A percentile compares a stretch with the other conserved stretches of the same genome.
Evolutionary conservation across 2,113 vertebrate species (phyloP).

Genomic region (Polypterus senegalus): DNA sequence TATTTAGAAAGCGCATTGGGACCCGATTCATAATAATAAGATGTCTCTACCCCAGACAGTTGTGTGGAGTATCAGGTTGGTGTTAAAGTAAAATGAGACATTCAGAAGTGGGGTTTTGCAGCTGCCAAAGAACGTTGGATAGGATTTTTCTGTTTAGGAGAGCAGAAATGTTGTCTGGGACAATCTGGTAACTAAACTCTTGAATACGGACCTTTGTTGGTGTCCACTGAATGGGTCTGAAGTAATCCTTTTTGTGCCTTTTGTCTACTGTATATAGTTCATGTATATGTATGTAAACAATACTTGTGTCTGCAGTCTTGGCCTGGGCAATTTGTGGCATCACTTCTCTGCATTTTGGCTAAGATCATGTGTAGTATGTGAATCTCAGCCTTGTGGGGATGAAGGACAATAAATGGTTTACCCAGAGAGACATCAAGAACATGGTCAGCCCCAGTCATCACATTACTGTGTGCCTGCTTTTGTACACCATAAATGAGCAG

Average conservation of each 20-base stretch:
- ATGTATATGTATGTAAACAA: too few species aligned
- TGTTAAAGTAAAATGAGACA: background rate
- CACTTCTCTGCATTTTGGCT: too few species aligned
- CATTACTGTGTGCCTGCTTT: constrained; percentile 62
- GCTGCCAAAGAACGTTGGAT: background rate
- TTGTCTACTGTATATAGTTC: too few species aligned
- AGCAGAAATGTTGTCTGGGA: too few species aligned
- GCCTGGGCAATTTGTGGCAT: too few species aligned
- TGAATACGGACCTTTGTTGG: too few species aligned
- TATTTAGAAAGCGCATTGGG: background rate
- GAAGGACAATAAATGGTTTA: constrained; percentile 62
- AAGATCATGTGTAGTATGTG: constrained; percentile 3
- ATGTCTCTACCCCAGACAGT: background rate
- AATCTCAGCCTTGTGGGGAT: constrained; percentile 49
- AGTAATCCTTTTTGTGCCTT: too few species aligned
- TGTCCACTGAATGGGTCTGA: too few species aligned
- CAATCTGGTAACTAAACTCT: too few species aligned
- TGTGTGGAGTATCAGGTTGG: background rate
- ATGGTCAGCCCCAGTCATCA: constrained; percentile 33
- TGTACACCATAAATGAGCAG: constrained; percentile 88
- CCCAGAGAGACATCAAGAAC: constrained; percentile 25
- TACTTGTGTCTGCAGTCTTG: too few species aligned
- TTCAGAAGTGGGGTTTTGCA: background rate
- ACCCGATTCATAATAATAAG: background rate
- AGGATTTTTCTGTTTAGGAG: too few species aligned